These are phyloP conservation scores for Cordilura impudica DNA, from an alignment of 2,888 invertebrate species.

Conservation along the genomic window DNA sequence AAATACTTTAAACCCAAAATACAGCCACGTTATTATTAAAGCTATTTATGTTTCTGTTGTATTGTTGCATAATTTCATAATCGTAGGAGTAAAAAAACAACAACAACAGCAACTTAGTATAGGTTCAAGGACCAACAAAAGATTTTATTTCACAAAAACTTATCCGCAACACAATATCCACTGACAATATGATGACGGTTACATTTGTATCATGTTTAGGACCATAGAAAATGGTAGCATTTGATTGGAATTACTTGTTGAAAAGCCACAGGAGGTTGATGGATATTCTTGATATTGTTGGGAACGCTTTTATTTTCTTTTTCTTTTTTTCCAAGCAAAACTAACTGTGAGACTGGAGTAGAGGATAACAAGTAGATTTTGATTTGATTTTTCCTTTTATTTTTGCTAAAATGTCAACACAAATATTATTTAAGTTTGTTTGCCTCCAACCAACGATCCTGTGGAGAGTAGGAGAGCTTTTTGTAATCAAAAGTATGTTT, in stretches of 20 bases:
- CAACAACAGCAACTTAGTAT: background rate
- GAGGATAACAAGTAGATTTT: conserved; percentile 31
- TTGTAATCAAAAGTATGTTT: conserved; percentile 1
- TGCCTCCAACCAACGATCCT: conserved; percentile 10
- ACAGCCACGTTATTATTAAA: background rate
- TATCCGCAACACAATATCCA: background rate
- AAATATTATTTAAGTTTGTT: background rate
- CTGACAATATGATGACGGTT: background rate
- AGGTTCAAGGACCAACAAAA: background rate
- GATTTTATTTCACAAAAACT: background rate
- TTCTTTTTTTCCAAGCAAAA: no score
- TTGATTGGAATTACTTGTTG: conserved; percentile 57
- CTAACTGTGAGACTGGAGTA: background rate
- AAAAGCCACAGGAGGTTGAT: conserved; percentile 70
- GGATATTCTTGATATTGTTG: conserved; percentile 65
- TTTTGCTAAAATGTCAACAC: conserved; percentile 11
- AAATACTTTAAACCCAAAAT: no score
- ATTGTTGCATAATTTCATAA: background rate
- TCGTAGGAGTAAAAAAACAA: background rate
- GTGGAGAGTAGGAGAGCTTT: conserved; percentile 28
- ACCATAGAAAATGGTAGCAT: background rate
- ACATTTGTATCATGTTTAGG: background rate
- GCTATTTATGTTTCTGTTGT: background rate
- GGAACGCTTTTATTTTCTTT: conserved; percentile 1
- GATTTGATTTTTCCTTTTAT: conserved; percentile 42